These are phyloP conservation scores for Diceros bicornis DNA, from an alignment of 2,797 vertebrate genomes.

Conservation along the genomic window DNA sequence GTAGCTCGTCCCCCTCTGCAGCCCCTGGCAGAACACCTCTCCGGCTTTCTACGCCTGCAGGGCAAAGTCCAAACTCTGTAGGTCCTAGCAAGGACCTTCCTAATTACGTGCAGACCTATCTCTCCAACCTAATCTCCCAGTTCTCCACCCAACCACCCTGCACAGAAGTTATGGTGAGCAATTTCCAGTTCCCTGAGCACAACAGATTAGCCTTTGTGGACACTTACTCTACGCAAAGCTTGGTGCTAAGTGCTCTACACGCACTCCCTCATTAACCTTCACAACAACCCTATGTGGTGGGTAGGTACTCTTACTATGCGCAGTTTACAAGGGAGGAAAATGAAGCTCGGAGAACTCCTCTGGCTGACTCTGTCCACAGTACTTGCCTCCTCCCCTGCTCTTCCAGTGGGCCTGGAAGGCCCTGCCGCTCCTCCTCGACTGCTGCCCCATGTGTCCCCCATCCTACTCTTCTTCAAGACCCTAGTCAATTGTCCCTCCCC, in stretches of 20 bases:
- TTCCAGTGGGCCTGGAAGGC: not conserved
- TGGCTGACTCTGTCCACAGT: not conserved
- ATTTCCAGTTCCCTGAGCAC: not conserved
- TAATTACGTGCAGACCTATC: not conserved
- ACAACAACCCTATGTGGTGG: not conserved
- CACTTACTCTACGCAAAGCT: not conserved
- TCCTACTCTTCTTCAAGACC: not conserved
- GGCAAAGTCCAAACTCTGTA: not conserved
- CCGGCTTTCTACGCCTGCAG: not conserved
- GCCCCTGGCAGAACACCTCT: not conserved
- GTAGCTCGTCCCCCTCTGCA: not conserved
- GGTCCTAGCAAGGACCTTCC: not conserved
- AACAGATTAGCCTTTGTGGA: not conserved
- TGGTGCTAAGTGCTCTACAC: not conserved
- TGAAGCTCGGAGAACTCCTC: not conserved
- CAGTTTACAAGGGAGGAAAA: not conserved
- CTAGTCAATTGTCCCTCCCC: not conserved
- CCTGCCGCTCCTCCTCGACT: not conserved
- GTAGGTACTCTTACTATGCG: not conserved
- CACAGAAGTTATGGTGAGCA: not conserved
- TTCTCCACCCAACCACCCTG: not conserved
- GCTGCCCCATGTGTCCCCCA: not conserved
- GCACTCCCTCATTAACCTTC: not conserved
- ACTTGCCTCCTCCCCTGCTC: too few relatives aligned
- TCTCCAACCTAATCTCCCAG: not conserved